phyloP scores from a whole-genome alignment of 2,888 invertebrate genomes.

The Leptinotarsa juncta region DNA sequence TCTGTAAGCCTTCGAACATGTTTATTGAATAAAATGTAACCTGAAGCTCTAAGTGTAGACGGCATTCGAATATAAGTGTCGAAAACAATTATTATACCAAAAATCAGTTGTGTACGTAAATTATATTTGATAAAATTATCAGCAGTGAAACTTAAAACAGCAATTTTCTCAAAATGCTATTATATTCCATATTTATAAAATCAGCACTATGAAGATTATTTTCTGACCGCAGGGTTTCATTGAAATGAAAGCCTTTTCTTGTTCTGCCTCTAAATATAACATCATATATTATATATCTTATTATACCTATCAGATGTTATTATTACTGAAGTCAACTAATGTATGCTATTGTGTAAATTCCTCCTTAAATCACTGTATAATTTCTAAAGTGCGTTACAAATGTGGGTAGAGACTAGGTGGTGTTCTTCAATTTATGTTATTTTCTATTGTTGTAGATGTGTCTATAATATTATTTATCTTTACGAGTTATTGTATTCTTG shows the following conservation, averaged over 20 bases:
- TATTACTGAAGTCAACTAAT: conserved; percentile 24
- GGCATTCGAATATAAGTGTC: conserved; percentile 31
- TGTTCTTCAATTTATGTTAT: conserved; percentile 28
- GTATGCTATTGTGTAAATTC: conserved; percentile 26
- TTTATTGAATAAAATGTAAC: conserved; percentile 44
- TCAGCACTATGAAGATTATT: not conserved
- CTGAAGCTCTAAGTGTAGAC: conserved; percentile 24
- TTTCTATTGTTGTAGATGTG: conserved; percentile 27
- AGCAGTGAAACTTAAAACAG: not conserved
- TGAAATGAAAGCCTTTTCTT: conserved; percentile 21
- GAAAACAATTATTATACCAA: conserved; percentile 43
- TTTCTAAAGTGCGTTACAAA: conserved; percentile 21
- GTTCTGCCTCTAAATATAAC: conserved; percentile 1
- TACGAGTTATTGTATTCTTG: conserved; percentile 21
- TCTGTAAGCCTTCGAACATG: conserved; percentile 52
- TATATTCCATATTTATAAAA: not conserved
- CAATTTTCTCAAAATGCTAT: not conserved
- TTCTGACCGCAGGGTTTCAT: conserved; percentile 9
- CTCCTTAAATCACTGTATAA: conserved; percentile 19
- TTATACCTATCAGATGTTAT: conserved; percentile 14
- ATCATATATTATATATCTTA: conserved; percentile 16
- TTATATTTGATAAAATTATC: not conserved
- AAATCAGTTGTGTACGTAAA: conserved; percentile 27
- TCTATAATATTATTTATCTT: conserved; percentile 26
- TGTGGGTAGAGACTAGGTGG: conserved; percentile 26